Base-by-base conservation (phyloP, 1,140 invertebrate genomes). In the Drosophila baimaii region DNA sequence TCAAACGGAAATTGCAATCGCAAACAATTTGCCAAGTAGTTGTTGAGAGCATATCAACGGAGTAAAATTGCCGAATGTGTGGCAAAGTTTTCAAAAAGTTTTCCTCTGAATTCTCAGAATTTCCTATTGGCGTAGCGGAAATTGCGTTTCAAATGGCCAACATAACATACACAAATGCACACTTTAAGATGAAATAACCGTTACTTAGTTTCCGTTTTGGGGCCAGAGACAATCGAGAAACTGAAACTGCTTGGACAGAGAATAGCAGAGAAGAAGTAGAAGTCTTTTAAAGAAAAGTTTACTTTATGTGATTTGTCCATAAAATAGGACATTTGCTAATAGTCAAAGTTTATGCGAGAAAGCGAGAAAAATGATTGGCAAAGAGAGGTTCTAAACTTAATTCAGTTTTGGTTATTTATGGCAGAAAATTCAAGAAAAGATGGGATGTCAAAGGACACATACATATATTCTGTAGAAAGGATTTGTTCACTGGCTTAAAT, bases 11-110 rank as follows among this genome's bases (percentile, higher is more conserved):
- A 84, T 84, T 69, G 76, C 77, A 69, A 84, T 84, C 51, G 77
- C 75, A 75, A 86, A 80, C 82, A 81, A 86, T 79, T 85, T 85
- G 75, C 78, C 82, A 81, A 85, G 70, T 85, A 79, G 74, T 85
- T 85, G 68, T 74, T 78, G 62, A 85, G 70, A 85, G 70, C 70
- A 85, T 78, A 77, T 84, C 59, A 69, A 77, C 74, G 65, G 54
- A 29, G 23, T 58, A 43, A 59, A 59, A 73, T 59, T 57, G 79
- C 79, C 44, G 43, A 58, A 49, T 71, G 51, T 71, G 51, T 57
- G 65, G 33, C 51, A 71, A 71, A 71, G 68, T 77, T 68, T 59
- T 70, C 59, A 25, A 76, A 63, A 77, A 56, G 77, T 84, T 77
- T 56, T 46, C 23, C 54, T 27, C 43, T 21, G 19, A 71, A 47